A percentile compares a stretch with the other conserved stretches of the same genome.
Evolutionary conservation across 2,888 invertebrate species (phyloP).

Genomic region (Callinectes sapidus): DNA sequence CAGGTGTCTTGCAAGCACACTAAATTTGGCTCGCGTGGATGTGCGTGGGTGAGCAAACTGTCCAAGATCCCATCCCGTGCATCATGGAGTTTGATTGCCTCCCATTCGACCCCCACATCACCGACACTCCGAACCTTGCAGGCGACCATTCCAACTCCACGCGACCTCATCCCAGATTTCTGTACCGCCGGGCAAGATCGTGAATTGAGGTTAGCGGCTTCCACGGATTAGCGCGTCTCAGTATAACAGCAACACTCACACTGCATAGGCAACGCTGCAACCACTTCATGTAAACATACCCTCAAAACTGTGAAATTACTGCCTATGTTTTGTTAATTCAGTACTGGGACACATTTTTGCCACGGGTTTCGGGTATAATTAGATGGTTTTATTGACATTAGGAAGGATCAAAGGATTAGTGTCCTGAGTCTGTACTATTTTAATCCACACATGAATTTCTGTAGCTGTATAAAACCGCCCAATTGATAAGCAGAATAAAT

Average conservation of each 20-base stretch:
- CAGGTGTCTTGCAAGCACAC: background rate
- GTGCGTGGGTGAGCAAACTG: conserved; percentile 1
- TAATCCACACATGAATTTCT: too few relatives aligned
- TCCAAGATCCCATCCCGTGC: background rate
- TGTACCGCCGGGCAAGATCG: background rate
- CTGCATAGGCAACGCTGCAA: background rate
- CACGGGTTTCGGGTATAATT: too few relatives aligned
- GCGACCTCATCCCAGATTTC: background rate
- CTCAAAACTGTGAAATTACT: background rate
- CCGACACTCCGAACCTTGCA: conserved; percentile 1
- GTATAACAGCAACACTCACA: background rate
- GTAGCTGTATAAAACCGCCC: too few relatives aligned
- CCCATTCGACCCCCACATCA: background rate
- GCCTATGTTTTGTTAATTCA: background rate
- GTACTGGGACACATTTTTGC: too few relatives aligned
- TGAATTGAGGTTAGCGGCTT: background rate
- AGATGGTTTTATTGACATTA: too few relatives aligned
- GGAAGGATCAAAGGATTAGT: too few relatives aligned
- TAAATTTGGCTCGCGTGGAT: background rate
- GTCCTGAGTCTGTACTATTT: too few relatives aligned
- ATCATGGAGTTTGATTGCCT: conserved; percentile 1
- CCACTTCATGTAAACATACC: background rate
- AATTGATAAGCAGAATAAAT: too few relatives aligned
- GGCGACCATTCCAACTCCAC: background rate
- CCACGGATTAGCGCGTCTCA: background rate